phyloP scores from a whole-genome alignment of 2,797 vertebrate species.

The Lagocephalus sceleratus region DNA sequence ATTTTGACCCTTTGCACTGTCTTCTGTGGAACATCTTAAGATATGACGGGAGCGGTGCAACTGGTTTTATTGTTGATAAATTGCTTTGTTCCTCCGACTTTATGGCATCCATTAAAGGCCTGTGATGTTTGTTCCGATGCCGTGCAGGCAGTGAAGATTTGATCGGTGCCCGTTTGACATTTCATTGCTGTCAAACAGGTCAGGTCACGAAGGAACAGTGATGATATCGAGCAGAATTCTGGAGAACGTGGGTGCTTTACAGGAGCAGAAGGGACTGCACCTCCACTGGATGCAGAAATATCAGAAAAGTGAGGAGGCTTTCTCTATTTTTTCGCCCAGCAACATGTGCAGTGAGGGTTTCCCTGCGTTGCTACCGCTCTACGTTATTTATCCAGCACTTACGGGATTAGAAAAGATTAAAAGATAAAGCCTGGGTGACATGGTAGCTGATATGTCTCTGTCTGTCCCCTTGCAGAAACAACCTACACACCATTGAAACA shows the following conservation, averaged over 20 bases:
- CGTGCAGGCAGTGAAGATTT: not conserved
- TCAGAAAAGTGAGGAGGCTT: conserved; percentile 69
- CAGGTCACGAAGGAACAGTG: conserved; percentile 63
- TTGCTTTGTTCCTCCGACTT: conserved; percentile 12
- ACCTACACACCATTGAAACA: conserved; percentile 62
- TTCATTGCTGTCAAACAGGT: conserved; percentile 51
- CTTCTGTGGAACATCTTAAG: not conserved
- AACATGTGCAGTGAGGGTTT: not conserved
- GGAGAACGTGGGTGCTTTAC: conserved; percentile 60
- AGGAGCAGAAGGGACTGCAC: conserved; percentile 55
- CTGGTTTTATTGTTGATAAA: conserved; percentile 2
- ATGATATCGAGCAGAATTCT: conserved; percentile 44
- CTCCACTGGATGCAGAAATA: conserved; percentile 60
- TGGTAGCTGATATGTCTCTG: conserved; percentile 1
- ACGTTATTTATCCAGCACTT: too few relatives aligned
- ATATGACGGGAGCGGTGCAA: conserved; percentile 5
- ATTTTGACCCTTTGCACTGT: conserved; percentile 18
- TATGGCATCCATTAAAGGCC: not conserved
- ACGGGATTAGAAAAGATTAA: too few relatives aligned
- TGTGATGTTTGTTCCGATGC: conserved; percentile 15
- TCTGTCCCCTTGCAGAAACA: conserved; percentile 63
- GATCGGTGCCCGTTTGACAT: not conserved
- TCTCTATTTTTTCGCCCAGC: not conserved
- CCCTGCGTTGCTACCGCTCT: too few relatives aligned
- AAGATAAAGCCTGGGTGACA: too few relatives aligned